Evolutionary conservation across 2,888 invertebrate species (phyloP).

Genomic region (Calameuta filiformis): DNA sequence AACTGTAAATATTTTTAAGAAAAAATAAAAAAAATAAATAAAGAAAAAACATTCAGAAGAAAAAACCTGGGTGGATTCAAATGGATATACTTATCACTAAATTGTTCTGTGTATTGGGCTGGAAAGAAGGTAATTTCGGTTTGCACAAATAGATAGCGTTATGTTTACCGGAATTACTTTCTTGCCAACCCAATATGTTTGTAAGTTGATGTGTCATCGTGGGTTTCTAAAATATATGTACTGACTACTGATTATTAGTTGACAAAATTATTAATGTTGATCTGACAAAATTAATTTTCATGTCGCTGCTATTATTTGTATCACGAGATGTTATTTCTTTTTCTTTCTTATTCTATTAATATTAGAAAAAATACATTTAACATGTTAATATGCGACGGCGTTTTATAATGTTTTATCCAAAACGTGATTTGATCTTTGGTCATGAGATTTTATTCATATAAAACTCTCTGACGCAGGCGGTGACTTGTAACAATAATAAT

Average conservation of each 20-base stretch:
- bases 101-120: neutral
- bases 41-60: neutral
- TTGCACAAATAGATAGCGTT: too few relatives aligned
- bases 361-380: too few relatives aligned
- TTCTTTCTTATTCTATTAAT: too few relatives aligned
- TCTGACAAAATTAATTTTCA: neutral
- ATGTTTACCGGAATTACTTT: too few relatives aligned
- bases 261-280: too few relatives aligned
- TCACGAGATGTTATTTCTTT: too few relatives aligned
- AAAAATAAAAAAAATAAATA: slow-evolving; percentile 9
- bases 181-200: neutral
- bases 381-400: too few relatives aligned
- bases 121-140: too few relatives aligned
- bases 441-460: neutral
- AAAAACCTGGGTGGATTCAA: neutral
- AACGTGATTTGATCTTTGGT: neutral
- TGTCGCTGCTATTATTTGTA: neutral
- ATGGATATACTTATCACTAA: neutral
- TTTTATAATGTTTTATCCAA: neutral
- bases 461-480: neutral
- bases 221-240: neutral
- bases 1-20: slow-evolving; percentile 69
- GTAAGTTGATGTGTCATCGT: neutral
- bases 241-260: neutral
- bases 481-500: too few relatives aligned